These are phyloP conservation scores for Epistrophe eligans DNA, from an alignment of 2,888 invertebrate species.

Conservation along the genomic window DNA sequence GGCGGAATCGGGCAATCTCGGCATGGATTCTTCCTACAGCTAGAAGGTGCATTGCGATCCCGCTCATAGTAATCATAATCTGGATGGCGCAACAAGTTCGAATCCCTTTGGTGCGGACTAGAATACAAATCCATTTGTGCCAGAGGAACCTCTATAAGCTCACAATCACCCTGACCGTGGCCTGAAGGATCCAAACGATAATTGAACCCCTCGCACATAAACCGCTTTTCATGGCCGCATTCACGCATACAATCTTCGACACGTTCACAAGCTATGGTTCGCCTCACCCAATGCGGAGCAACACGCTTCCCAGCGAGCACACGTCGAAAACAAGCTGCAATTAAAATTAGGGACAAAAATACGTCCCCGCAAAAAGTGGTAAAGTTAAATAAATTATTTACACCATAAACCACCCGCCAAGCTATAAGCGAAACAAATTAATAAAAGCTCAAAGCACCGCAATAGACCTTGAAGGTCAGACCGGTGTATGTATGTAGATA, in stretches of 20 bases:
- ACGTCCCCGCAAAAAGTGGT: constrained; percentile 37
- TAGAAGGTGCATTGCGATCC: constrained; percentile 89
- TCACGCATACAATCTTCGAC: constrained; percentile 91
- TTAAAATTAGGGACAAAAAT: constrained; percentile 39
- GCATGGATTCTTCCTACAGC: constrained; percentile 84
- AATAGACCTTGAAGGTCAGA: constrained; percentile 70
- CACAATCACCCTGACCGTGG: constrained; percentile 90
- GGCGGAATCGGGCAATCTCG: constrained; percentile 82
- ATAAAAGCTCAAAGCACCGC: not conserved
- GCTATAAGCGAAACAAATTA: constrained; percentile 16
- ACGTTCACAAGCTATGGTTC: constrained; percentile 88
- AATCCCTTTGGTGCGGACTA: constrained; percentile 84
- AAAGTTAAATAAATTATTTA: constrained; percentile 67
- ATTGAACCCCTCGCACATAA: constrained; percentile 93
- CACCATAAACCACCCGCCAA: constrained; percentile 62
- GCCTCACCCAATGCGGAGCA: constrained; percentile 88
- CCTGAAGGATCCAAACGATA: constrained; percentile 91
- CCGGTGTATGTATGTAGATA: not conserved
- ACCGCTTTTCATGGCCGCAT: constrained; percentile 90
- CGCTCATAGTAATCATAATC: constrained; percentile 92
- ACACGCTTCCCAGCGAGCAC: constrained; percentile 90
- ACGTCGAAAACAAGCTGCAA: constrained; percentile 91
- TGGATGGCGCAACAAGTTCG: constrained; percentile 84
- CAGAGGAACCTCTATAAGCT: constrained; percentile 89
- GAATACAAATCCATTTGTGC: constrained; percentile 87